Evolutionary conservation across 2,888 invertebrate species (phyloP), one percentile per base, ranked within the genome.

Genomic region (Chrysolina oricalcia): DNA sequence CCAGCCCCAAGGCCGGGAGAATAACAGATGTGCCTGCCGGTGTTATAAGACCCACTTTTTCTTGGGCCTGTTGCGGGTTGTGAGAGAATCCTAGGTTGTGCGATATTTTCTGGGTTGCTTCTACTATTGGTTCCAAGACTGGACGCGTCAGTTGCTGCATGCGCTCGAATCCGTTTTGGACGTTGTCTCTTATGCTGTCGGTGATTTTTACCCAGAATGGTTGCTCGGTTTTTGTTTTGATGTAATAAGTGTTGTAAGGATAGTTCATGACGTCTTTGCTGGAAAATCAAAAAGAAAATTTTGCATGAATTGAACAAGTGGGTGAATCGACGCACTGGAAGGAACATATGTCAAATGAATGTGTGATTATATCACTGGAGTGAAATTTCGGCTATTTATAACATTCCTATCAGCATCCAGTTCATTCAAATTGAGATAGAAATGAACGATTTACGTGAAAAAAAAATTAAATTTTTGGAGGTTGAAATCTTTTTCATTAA

Each of bases 101-200:
- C 0, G 94, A 93, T 75, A 95, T 95, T 86, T 95, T 95, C 10
- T 94, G 94, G 0, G 95, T 94, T 0, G 94, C 95, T 87, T 95
- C 95, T 0, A 94, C 92, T 43, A 95, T 87, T 0, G 95, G 95
- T 73, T 94, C 94, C 40, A 94, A 89, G 1, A 94, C 93, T 3
- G 93, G 93, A 74, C 92, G 90, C 0, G 93, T 91, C 13, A 94
- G 87, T 80, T 93, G 92, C 62, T 93, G 93, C 76, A 95, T 92
- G 27, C 92, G 92, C 80, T 93, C 92, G 74, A 93, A 93, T 0
- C 95, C 93, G 53, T 90, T 93, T 82, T 94, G 93, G 46, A 95
- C 91, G 63, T 94, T 94, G 75, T 93, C 93, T 84, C 92, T 93
- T 88, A 95, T 91, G 68, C 93, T 92, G 85, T 94, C 93, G 0